phyloP scores from a whole-genome alignment of 2,888 invertebrate species.

The Fissipunctia ypsillon region DNA sequence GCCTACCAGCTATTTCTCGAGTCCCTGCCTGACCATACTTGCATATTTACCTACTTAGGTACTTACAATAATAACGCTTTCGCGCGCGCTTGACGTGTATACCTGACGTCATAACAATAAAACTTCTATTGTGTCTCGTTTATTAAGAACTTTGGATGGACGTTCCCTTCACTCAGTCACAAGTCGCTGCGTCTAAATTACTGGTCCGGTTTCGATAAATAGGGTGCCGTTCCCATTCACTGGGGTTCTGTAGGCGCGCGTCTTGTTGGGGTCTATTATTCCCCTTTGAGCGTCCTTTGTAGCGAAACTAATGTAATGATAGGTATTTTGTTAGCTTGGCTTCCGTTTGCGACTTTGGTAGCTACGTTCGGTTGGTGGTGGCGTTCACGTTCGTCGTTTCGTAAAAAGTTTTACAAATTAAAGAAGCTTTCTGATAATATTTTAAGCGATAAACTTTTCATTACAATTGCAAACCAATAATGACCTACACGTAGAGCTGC shows the following conservation, averaged over 20 bases:
- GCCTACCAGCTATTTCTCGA: too few relatives aligned
- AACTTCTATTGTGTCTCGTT: too few relatives aligned
- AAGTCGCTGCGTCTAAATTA: constrained; percentile 35
- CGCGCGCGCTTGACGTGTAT: too few relatives aligned
- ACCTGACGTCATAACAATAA: too few relatives aligned
- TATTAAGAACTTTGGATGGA: background rate
- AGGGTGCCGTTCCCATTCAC: constrained; percentile 22
- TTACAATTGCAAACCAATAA: too few relatives aligned
- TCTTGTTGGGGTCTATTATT: constrained; percentile 18
- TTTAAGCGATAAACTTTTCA: background rate
- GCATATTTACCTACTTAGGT: too few relatives aligned
- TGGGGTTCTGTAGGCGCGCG: background rate
- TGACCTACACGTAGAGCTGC: too few relatives aligned
- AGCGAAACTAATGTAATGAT: constrained; percentile 23
- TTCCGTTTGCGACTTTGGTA: background rate
- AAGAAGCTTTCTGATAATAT: background rate
- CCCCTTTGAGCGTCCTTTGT: constrained; percentile 19
- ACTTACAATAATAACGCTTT: too few relatives aligned
- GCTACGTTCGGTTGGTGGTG: background rate
- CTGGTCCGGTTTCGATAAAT: constrained; percentile 33
- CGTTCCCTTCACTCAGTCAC: constrained; percentile 14
- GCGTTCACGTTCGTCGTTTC: background rate
- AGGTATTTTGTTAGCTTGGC: background rate
- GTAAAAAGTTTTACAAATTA: background rate
- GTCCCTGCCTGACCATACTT: too few relatives aligned